Percentiles rank a stretch among this genome's conserved stretches.
Conservation (phyloP, 2,888 invertebrate species). For the Papilio protenor region DNA sequence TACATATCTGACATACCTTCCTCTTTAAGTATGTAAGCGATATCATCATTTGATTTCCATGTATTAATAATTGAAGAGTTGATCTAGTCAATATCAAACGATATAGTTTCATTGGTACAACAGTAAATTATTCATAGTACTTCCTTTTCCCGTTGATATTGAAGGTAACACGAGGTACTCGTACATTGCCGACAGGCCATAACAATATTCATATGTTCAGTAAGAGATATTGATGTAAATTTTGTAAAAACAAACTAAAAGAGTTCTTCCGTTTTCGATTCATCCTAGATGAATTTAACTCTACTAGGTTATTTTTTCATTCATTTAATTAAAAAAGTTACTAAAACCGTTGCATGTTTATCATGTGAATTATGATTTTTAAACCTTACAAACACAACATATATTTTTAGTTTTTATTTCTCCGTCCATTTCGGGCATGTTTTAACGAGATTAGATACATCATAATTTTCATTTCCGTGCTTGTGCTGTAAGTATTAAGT, state of each 20-base stretch:
- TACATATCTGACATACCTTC: not conserved
- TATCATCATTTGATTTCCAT: not conserved
- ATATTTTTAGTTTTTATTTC: conserved; percentile 20
- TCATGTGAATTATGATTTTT: conserved; percentile 13
- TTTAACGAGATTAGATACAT: conserved; percentile 41
- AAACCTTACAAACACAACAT: conserved; percentile 27
- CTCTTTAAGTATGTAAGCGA: not conserved
- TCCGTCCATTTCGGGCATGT: conserved; percentile 24
- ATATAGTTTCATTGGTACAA: not conserved
- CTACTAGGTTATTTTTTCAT: not conserved
- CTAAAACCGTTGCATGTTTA: not conserved
- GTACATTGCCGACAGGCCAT: not conserved
- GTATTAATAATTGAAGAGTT: not conserved
- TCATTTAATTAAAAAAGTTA: not conserved
- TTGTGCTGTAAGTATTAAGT: conserved; percentile 31
- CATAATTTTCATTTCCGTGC: conserved; percentile 27
- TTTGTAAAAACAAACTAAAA: not conserved
- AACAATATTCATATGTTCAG: not conserved
- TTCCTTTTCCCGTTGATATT: not conserved
- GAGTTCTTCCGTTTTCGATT: not conserved
- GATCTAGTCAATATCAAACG: not conserved
- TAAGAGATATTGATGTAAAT: not conserved
- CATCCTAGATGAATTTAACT: not conserved
- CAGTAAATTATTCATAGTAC: not conserved
- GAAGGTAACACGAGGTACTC: not conserved